Evolutionary conservation across 2,797 vertebrate species (phyloP).

Genomic region (Arctocebus calabarensis): DNA sequence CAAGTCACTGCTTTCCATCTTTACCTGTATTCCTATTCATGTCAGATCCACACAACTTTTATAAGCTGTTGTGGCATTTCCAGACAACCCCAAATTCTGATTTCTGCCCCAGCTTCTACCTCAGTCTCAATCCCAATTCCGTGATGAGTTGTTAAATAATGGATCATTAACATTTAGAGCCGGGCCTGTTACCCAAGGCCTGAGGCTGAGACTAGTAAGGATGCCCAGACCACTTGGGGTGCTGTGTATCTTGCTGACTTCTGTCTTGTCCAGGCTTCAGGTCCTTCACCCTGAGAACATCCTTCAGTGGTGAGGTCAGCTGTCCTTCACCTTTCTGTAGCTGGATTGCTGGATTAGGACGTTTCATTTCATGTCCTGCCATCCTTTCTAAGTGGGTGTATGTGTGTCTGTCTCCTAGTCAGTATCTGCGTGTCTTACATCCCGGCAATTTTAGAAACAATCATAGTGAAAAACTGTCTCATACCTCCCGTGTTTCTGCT

Average conservation of each 20-base stretch:
- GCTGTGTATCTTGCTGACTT: not conserved
- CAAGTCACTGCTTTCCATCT: not conserved
- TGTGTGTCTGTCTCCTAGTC: not conserved
- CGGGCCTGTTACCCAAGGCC: not conserved
- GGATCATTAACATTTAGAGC: not conserved
- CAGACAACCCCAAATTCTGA: not conserved
- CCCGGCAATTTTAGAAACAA: not conserved
- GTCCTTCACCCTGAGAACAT: not conserved
- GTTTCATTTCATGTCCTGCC: not conserved
- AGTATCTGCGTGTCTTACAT: not conserved
- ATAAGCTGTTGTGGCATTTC: not conserved
- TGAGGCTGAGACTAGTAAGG: not conserved
- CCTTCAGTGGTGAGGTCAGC: not conserved
- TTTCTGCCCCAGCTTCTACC: not conserved
- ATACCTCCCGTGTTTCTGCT: not conserved
- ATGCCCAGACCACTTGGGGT: no score
- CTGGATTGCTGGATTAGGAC: not conserved
- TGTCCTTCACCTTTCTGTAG: not conserved
- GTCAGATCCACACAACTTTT: not conserved
- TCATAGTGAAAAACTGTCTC: not conserved
- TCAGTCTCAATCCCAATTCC: fast-evolving
- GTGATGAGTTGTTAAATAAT: not conserved
- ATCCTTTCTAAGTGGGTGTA: not conserved
- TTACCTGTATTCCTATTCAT: not conserved
- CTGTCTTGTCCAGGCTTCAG: not conserved